A percentile compares a stretch with the other conserved stretches of the same genome.
These are phyloP conservation scores for Microcebus ravelobensis DNA, from an alignment of 2,113 vertebrate species.

Conservation along the genomic window DNA sequence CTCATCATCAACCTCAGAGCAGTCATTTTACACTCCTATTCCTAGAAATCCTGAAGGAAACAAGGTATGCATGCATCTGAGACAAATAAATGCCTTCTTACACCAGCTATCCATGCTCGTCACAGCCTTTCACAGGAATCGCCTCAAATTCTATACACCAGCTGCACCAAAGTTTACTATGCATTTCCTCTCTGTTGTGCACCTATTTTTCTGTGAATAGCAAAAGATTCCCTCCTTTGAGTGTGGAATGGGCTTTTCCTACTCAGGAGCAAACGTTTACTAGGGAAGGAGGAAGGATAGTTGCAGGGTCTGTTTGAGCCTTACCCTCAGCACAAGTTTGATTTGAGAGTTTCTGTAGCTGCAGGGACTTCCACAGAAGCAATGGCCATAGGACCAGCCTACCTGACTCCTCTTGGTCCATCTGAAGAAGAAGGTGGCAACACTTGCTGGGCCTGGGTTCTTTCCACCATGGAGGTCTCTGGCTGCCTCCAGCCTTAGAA, in stretches of 20 bases:
- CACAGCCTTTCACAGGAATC: neutral
- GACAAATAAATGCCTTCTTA: neutral
- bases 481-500: neutral
- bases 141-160: neutral
- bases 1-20: neutral
- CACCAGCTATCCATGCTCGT: neutral
- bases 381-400: neutral
- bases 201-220: neutral
- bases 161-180: neutral
- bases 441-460: neutral
- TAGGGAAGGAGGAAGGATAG: neutral
- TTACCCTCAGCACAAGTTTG: neutral
- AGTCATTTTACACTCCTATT: neutral
- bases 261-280: neutral
- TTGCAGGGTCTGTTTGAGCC: neutral
- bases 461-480: neutral
- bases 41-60: neutral
- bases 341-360: neutral
- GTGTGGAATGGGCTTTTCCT: neutral
- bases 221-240: neutral
- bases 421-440: no score
- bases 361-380: neutral
- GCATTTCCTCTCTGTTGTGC: neutral
- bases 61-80: neutral
- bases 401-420: neutral